Evolutionary conservation across 2,113 vertebrate species (phyloP).

Genomic region (Melanostigma gelatinosum): DNA sequence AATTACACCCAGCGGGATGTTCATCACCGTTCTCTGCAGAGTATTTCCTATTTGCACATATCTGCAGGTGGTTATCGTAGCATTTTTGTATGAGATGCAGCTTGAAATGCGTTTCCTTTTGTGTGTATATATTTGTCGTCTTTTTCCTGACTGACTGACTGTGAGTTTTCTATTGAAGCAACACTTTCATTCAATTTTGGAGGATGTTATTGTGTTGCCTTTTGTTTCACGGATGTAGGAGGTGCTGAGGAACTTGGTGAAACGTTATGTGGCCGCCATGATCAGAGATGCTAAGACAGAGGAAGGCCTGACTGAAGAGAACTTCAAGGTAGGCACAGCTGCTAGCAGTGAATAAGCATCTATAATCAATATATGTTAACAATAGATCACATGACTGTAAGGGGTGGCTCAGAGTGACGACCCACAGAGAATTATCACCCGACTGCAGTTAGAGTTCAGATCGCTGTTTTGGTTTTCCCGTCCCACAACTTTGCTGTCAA

Average conservation of each 20-base stretch:
- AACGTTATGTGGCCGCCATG: constrained; percentile 98
- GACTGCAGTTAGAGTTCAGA: not conserved
- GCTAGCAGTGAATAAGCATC: not conserved
- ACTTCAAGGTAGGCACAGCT: constrained; percentile 90
- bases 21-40: constrained; percentile 16
- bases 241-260: constrained; percentile 96
- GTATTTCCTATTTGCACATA: constrained; percentile 21
- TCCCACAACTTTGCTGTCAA: too few relatives aligned
- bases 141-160: constrained; percentile 10
- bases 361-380: not conserved
- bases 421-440: not conserved
- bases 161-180: not conserved
- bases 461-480: not conserved
- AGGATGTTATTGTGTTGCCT: not conserved
- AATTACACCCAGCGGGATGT: constrained; percentile 45
- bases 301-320: constrained; percentile 97
- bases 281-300: constrained; percentile 99
- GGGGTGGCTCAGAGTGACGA: not conserved
- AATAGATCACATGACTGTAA: not conserved
- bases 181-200: not conserved
- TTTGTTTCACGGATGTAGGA: constrained; percentile 83
- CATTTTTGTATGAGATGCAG: not conserved
- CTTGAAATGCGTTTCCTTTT: constrained; percentile 24
- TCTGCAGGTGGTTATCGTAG: constrained; percentile 25
- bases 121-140: not conserved